Evolutionary conservation across 2,113 vertebrate species (phyloP).

Genomic region (Dascyllus trimaculatus): DNA sequence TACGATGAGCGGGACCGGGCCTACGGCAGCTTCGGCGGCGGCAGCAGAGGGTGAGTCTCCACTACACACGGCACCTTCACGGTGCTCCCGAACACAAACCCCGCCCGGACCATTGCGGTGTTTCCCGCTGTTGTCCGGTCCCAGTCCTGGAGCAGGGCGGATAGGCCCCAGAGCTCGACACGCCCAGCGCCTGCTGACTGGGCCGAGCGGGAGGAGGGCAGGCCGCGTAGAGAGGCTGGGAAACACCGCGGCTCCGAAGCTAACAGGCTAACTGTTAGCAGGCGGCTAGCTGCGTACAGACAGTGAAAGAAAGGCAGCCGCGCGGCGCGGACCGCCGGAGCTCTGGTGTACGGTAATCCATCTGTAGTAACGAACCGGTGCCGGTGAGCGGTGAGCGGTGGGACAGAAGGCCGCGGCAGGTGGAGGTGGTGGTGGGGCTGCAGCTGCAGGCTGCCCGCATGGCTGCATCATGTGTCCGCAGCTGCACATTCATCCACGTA

Average conservation of each 20-base stretch:
- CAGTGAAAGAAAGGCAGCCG: background rate
- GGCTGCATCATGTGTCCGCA: slow-evolving; percentile 68
- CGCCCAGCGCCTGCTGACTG: background rate
- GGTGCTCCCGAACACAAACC: background rate
- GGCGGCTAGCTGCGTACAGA: slow-evolving; percentile 3
- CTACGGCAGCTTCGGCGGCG: slow-evolving; percentile 95
- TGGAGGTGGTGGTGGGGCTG: slow-evolving; percentile 30
- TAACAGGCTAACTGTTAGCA: slow-evolving; percentile 47
- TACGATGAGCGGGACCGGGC: slow-evolving; percentile 93
- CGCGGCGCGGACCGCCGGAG: background rate
- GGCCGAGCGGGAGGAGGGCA: slow-evolving; percentile 39
- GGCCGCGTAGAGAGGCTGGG: slow-evolving; percentile 25
- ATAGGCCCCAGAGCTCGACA: slow-evolving; percentile 15
- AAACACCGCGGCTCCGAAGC: slow-evolving; percentile 62
- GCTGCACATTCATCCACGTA: slow-evolving; percentile 26
- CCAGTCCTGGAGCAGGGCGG: background rate
- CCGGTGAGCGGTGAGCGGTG: background rate
- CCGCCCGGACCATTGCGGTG: background rate
- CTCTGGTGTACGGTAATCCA: accelerated
- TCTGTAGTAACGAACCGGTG: accelerated
- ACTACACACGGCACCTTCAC: background rate
- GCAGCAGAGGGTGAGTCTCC: slow-evolving; percentile 92
- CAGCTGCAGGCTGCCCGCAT: slow-evolving; percentile 66
- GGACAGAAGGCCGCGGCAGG: slow-evolving; percentile 19
- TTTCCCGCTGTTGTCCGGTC: background rate